phyloP scores from a whole-genome alignment of 2,797 vertebrate genomes.

The Hemitrygon akajei region DNA sequence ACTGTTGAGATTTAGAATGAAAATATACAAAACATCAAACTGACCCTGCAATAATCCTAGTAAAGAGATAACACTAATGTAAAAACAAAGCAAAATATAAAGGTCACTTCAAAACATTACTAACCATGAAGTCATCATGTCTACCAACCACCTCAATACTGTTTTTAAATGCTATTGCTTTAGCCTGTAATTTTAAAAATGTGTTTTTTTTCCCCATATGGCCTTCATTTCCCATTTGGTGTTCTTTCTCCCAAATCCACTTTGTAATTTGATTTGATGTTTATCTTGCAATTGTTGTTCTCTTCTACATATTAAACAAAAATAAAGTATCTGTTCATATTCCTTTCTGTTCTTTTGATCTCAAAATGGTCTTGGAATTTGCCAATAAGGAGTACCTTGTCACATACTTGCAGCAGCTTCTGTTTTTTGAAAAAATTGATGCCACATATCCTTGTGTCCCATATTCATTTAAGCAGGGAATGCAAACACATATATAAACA shows the following conservation, averaged over 20 bases:
- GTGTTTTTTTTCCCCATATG: not conserved
- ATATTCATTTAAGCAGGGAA: too few relatives aligned
- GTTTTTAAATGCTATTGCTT: not conserved
- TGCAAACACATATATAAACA: too few relatives aligned
- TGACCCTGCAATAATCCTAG: not conserved
- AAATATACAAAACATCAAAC: not conserved
- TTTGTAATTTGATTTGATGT: not conserved
- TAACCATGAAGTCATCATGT: not conserved
- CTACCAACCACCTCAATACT: not conserved
- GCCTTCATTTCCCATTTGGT: not conserved
- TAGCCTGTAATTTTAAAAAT: not conserved
- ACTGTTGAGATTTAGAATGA: not conserved
- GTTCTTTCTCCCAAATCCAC: not conserved
- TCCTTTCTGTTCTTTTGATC: not conserved
- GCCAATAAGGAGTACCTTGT: not conserved
- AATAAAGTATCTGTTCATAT: too few relatives aligned
- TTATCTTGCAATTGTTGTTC: not conserved
- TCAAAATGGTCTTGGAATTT: not conserved
- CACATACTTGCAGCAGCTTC: too few relatives aligned
- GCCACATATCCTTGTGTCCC: too few relatives aligned
- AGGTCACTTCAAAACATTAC: not conserved
- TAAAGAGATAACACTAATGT: not conserved
- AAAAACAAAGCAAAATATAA: not conserved
- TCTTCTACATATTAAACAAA: not conserved
- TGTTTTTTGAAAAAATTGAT: too few relatives aligned